These are phyloP conservation scores for Ecliptopera silaceata DNA, from an alignment of 2,888 invertebrate species.

Conservation along the genomic window DNA sequence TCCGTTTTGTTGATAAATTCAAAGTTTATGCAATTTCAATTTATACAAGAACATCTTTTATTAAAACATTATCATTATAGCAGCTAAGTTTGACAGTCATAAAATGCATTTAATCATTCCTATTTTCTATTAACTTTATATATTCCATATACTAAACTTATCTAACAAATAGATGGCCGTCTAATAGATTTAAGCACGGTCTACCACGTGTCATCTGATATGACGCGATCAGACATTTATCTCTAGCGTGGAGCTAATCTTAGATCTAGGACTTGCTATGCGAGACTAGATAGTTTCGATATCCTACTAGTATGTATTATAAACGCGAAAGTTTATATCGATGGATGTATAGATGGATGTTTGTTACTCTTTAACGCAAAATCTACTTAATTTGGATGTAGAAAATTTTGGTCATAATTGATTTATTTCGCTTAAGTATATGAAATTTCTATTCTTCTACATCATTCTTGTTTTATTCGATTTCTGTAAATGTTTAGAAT, in stretches of 20 bases:
- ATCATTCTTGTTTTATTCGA: no score
- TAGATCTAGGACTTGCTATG: constrained; percentile 34
- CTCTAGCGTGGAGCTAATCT: constrained; percentile 34
- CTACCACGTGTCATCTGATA: constrained; percentile 35
- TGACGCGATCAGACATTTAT: constrained; percentile 43
- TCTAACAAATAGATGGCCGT: constrained; percentile 18
- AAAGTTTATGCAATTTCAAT: background rate
- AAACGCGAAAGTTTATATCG: no score
- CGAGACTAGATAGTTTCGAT: constrained; percentile 39
- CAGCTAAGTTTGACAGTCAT: background rate
- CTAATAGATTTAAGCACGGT: constrained; percentile 41
- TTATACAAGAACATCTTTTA: background rate
- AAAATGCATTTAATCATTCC: background rate
- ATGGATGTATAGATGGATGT: no score
- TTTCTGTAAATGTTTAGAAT: no score
- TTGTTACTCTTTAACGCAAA: no score
- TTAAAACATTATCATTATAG: background rate
- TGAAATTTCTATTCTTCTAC: no score
- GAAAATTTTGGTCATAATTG: no score
- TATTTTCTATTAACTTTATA: no score
- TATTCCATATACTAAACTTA: background rate
- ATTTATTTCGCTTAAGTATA: no score
- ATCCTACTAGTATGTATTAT: no score
- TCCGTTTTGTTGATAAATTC: no score
- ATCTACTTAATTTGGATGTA: no score